Conservation (phyloP, 2,888 invertebrate species). For the Bedellia somnulentella region DNA sequence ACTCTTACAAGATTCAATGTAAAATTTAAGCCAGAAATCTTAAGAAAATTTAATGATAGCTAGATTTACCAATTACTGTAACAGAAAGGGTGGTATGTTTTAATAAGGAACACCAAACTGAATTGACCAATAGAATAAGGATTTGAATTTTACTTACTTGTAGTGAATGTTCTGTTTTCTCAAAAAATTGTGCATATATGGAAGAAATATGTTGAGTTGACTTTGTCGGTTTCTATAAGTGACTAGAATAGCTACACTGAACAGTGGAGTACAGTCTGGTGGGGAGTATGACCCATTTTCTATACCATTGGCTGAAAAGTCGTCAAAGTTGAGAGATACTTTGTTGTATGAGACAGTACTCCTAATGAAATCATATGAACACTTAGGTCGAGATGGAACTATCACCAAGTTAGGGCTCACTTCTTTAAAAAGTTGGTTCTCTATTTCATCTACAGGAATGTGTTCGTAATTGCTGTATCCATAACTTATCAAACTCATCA, state of each 20-base stretch:
- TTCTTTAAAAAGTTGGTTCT: conserved; percentile 18
- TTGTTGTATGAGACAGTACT: conserved; percentile 20
- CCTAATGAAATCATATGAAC: conserved; percentile 29
- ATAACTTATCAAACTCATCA: conserved; percentile 16
- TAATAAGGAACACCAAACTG: too few relatives aligned
- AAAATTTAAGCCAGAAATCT: too few relatives aligned
- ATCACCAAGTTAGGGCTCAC: conserved; percentile 18
- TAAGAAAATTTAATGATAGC: too few relatives aligned
- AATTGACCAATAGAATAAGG: not conserved
- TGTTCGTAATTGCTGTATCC: conserved; percentile 26
- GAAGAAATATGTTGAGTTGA: conserved; percentile 77
- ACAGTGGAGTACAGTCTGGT: conserved; percentile 31
- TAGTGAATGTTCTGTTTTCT: conserved; percentile 83
- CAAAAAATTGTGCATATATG: conserved; percentile 84
- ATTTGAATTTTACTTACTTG: conserved; percentile 29
- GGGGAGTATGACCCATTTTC: conserved; percentile 26
- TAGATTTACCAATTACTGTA: too few relatives aligned
- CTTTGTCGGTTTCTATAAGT: conserved; percentile 75
- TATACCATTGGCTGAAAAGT: conserved; percentile 13
- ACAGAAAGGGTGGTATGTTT: too few relatives aligned
- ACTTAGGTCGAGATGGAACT: conserved; percentile 19
- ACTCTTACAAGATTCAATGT: too few relatives aligned
- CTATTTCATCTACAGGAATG: conserved; percentile 19
- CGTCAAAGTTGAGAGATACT: conserved; percentile 15
- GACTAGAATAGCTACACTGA: conserved; percentile 79